A percentile compares a stretch with the other conserved stretches of the same genome.
Conservation (phyloP, 1,140 invertebrate genomes). For the Aphelenchoides besseyi region DNA sequence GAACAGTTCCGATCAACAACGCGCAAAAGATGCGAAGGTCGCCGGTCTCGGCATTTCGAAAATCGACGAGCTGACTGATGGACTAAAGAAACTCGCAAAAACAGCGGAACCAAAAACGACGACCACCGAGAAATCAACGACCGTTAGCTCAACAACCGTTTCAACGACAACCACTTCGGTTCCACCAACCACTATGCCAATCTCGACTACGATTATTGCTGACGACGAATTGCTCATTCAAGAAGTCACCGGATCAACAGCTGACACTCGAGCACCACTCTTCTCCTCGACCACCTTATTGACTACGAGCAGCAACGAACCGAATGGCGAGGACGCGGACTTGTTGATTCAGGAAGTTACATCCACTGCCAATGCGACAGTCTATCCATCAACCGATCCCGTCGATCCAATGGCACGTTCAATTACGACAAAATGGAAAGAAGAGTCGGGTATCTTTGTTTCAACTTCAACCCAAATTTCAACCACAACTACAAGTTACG, state of each 20-base stretch:
- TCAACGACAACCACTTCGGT: not conserved
- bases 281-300: not conserved
- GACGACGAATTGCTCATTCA: slow-evolving; percentile 1
- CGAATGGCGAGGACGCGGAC: not conserved
- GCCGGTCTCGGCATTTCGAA: not conserved
- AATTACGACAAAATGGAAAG: not conserved
- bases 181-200: not conserved
- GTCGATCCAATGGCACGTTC: not conserved
- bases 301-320: not conserved
- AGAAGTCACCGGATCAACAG: slow-evolving; percentile 1
- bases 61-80: not conserved
- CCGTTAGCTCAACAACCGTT: not conserved
- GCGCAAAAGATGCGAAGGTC: not conserved
- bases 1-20: not conserved
- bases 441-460: not conserved
- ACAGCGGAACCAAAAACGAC: too few species aligned
- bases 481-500: slow-evolving; percentile 14
- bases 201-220: slow-evolving; percentile 16
- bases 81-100: not conserved
- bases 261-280: not conserved
- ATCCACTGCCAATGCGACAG: not conserved
- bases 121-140: not conserved
- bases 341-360: not conserved
- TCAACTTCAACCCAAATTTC: not conserved
- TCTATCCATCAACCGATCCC: not conserved